Percentiles rank a stretch among this genome's conserved stretches.
These are phyloP conservation scores for Lutjanus argentimaculatus DNA, from an alignment of 2,797 vertebrate genomes.

Conservation along the genomic window DNA sequence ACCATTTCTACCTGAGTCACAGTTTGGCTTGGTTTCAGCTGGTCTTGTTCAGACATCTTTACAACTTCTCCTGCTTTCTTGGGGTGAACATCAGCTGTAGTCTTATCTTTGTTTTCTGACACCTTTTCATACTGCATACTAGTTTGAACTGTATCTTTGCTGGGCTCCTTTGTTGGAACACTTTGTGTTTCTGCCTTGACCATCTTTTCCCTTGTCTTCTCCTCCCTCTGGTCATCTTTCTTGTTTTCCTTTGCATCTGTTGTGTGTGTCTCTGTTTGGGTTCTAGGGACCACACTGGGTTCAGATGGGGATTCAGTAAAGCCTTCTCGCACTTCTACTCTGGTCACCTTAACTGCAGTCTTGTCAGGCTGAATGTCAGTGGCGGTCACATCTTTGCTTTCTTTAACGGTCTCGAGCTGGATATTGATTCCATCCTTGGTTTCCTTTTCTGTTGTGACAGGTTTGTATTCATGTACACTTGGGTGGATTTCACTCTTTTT, in stretches of 20 bases:
- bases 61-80: not conserved
- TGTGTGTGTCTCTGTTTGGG: not conserved
- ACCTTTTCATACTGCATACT: not conserved
- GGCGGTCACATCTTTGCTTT: not conserved
- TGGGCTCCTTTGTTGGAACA: constrained; percentile 4
- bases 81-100: not conserved
- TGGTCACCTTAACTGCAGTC: not conserved
- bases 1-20: not conserved
- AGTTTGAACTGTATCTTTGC: constrained; percentile 1
- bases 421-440: not conserved
- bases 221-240: not conserved
- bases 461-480: constrained; percentile 8
- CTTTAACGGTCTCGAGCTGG: not conserved
- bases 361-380: not conserved
- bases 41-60: constrained; percentile 20
- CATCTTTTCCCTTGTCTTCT: constrained; percentile 15
- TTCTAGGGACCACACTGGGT: not conserved
- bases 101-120: not conserved
- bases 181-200: constrained; percentile 12
- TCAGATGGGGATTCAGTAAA: constrained; percentile 7
- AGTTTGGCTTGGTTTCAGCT: not conserved
- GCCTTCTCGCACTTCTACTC: constrained; percentile 8
- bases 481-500: too few species aligned
- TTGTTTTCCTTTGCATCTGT: constrained; percentile 1
- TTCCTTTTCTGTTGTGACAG: constrained; percentile 2